Conservation (phyloP, 1,140 invertebrate genomes). For the Caenorhabditis brenneri region DNA sequence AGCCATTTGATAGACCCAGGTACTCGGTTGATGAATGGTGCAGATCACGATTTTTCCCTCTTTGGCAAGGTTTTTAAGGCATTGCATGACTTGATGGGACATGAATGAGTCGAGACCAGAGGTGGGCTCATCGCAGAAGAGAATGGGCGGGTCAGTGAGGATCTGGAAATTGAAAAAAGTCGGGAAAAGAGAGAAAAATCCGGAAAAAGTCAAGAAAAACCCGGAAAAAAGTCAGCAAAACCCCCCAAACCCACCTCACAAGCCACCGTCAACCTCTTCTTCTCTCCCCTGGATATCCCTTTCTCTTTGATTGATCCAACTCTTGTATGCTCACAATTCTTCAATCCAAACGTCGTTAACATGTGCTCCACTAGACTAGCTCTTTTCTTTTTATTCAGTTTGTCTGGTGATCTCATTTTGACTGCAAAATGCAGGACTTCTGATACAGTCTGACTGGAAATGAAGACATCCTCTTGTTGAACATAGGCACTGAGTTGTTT, state of each 20-base stretch:
- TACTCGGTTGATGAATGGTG: constrained; percentile 84
- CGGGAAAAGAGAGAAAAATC: too few relatives aligned
- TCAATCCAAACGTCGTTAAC: constrained; percentile 74
- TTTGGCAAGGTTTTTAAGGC: constrained; percentile 75
- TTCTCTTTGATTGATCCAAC: constrained; percentile 83
- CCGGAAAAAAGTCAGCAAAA: too few relatives aligned
- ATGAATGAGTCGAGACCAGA: constrained; percentile 82
- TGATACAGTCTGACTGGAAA: constrained; percentile 73
- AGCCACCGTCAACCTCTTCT: constrained; percentile 72
- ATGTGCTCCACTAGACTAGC: constrained; percentile 48
- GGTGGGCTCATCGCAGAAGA: constrained; percentile 83
- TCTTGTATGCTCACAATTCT: constrained; percentile 76
- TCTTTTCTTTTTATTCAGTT: not conserved
- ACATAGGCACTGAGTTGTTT: constrained; percentile 73
- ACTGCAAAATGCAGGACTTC: constrained; percentile 72
- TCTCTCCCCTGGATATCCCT: constrained; percentile 74
- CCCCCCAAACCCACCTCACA: constrained; percentile 77
- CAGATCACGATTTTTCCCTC: constrained; percentile 81
- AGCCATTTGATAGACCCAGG: constrained; percentile 82
- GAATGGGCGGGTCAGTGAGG: constrained; percentile 79
- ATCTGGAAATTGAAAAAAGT: too few relatives aligned
- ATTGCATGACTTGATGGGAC: constrained; percentile 77
- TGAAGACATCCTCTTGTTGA: constrained; percentile 75
- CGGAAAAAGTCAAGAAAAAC: too few relatives aligned
- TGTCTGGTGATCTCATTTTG: constrained; percentile 15